phyloP scores from a whole-genome alignment of 2,113 vertebrate genomes.

The Globicephala melas region DNA sequence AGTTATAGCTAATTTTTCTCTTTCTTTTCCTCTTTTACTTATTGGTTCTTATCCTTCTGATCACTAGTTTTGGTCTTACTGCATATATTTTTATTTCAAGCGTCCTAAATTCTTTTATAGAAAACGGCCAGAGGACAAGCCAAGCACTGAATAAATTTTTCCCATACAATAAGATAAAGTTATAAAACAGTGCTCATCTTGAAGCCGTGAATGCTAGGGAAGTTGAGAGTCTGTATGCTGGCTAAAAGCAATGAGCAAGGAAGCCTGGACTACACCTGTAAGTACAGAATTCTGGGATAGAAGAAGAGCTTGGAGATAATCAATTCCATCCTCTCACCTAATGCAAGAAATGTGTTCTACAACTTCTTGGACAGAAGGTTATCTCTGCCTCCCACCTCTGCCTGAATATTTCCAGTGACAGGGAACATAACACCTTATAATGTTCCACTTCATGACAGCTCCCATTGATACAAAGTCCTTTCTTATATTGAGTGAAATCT shows the following conservation, averaged over 20 bases:
- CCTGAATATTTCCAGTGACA: neutral
- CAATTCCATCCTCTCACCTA: neutral
- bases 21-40: conserved; percentile 1
- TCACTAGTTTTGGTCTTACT: neutral
- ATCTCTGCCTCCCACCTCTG: neutral
- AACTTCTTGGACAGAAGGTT: neutral
- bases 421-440: neutral
- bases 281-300: neutral
- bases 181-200: conserved; percentile 22
- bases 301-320: conserved; percentile 13
- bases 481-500: neutral
- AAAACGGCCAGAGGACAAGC: conserved; percentile 6
- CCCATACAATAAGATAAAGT: neutral
- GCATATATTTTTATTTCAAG: conserved; percentile 45
- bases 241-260: conserved; percentile 12
- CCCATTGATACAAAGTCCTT: neutral
- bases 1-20: neutral
- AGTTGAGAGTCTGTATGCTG: neutral
- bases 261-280: neutral
- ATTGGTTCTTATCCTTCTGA: conserved; percentile 8
- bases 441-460: neutral
- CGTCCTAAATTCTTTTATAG: neutral
- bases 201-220: neutral
- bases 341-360: neutral
- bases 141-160: conserved; percentile 8